Evolutionary conservation across 1,140 invertebrate species (phyloP).

Genomic region (Vanessa tameamea): DNA sequence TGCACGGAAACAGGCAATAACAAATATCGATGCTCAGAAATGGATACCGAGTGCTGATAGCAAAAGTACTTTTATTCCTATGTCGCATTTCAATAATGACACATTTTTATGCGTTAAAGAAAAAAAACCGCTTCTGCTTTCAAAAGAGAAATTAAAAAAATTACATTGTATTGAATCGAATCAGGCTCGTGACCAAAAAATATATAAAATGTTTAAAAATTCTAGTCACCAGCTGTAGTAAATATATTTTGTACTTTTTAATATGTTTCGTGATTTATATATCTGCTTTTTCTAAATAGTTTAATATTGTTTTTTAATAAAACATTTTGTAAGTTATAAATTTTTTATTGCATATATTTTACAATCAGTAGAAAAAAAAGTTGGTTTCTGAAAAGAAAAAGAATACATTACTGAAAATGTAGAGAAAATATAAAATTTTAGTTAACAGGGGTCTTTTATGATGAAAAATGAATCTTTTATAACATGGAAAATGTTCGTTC

Average conservation of each 20-base stretch:
- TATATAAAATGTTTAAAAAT: conserved; percentile 67
- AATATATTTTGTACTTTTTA: conserved; percentile 7
- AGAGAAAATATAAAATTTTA: neutral
- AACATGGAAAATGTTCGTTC: too few species aligned
- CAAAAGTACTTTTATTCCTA: conserved; percentile 12
- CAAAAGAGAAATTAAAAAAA: conserved; percentile 49
- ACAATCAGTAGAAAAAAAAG: conserved; percentile 19
- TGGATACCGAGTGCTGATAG: conserved; percentile 33
- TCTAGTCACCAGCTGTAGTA: conserved; percentile 54
- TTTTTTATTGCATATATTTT: too few species aligned
- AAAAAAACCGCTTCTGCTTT: conserved; percentile 8
- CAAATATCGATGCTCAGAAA: conserved; percentile 48
- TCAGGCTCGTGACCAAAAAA: conserved; percentile 53
- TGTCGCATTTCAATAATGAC: conserved; percentile 29
- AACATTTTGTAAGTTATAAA: too few species aligned
- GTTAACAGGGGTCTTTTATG: too few species aligned
- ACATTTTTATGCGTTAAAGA: conserved; percentile 15
- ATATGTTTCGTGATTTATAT: too few species aligned
- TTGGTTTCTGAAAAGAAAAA: conserved; percentile 40
- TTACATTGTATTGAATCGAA: conserved; percentile 41
- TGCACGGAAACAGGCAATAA: conserved; percentile 50
- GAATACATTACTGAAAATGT: neutral
- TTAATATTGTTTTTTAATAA: neutral
- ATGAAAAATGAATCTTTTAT: too few species aligned
- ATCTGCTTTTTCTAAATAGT: neutral